These are phyloP conservation scores for Pseudomyrmex flavicornis DNA, from an alignment of 1,140 invertebrate genomes.

Conservation along the genomic window DNA sequence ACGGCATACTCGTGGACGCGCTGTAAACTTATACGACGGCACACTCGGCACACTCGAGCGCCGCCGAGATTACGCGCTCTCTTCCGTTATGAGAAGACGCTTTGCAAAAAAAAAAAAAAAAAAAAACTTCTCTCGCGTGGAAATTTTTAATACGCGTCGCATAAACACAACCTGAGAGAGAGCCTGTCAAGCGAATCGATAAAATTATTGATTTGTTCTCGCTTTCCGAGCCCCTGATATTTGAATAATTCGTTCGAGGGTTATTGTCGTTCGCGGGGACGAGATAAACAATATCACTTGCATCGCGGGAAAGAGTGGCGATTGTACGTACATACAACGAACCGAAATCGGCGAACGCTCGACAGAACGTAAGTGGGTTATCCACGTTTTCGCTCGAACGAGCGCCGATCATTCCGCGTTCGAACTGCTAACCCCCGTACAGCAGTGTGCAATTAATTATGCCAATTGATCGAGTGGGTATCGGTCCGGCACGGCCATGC, in stretches of 20 bases:
- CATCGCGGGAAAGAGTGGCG: background rate
- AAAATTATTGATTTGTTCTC: background rate
- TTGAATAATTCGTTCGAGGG: slow-evolving; percentile 1
- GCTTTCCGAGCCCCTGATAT: background rate
- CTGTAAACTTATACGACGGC: slow-evolving; percentile 27
- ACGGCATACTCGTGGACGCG: background rate
- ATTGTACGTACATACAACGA: background rate
- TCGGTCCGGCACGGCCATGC: slow-evolving; percentile 72
- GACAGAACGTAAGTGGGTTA: slow-evolving; percentile 64
- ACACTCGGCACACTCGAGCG: background rate
- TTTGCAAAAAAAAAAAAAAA: background rate
- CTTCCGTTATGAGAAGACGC: background rate
- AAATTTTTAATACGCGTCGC: background rate
- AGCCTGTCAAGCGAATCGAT: too few species aligned
- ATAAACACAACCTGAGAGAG: background rate
- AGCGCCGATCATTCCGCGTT: slow-evolving; percentile 58
- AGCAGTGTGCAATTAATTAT: slow-evolving; percentile 74
- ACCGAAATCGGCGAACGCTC: slow-evolving; percentile 37
- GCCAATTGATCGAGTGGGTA: slow-evolving; percentile 77
- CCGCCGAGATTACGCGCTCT: background rate
- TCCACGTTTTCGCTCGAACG: slow-evolving; percentile 61
- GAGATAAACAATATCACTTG: slow-evolving; percentile 41
- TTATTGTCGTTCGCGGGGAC: slow-evolving; percentile 11
- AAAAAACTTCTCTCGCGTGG: too few species aligned
- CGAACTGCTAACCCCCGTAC: slow-evolving; percentile 34